Conservation (phyloP, 2,113 vertebrate species). For the Pachypanchax playfairii region DNA sequence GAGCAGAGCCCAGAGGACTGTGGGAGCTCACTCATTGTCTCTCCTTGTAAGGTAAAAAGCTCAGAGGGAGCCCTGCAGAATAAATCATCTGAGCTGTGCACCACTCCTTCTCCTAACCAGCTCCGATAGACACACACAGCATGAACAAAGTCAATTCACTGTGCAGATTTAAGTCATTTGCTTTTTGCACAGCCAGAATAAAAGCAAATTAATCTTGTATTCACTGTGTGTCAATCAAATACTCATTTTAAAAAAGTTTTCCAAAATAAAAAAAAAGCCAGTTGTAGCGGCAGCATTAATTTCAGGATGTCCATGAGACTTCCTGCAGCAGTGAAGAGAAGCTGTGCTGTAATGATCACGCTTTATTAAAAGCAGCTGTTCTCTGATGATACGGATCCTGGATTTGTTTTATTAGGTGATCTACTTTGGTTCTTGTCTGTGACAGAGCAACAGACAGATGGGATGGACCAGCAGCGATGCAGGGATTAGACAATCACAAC, state of each 20-base stretch:
- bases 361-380: conserved; percentile 1
- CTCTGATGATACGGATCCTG: conserved; percentile 16
- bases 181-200: too few relatives aligned
- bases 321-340: neutral
- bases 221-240: too few relatives aligned
- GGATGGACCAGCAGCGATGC: conserved; percentile 25
- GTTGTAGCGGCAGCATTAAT: neutral
- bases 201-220: too few relatives aligned
- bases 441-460: conserved; percentile 13
- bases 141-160: conserved; percentile 1
- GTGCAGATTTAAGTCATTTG: neutral
- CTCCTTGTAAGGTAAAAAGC: conserved; percentile 77
- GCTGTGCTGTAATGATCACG: neutral
- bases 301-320: neutral
- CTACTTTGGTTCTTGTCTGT: conserved; percentile 5
- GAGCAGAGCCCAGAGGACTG: conserved; percentile 43
- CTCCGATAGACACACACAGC: conserved; percentile 23
- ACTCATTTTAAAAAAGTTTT: too few relatives aligned
- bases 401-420: conserved; percentile 22
- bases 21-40: conserved; percentile 55
- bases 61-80: conserved; percentile 48
- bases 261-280: too few relatives aligned
- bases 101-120: conserved; percentile 38
- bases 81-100: conserved; percentile 63
- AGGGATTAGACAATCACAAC: conserved; percentile 49